Percentiles rank a stretch among this genome's conserved stretches.
Conservation (phyloP, 2,888 invertebrate species). For the Brachylomia viminalis region DNA sequence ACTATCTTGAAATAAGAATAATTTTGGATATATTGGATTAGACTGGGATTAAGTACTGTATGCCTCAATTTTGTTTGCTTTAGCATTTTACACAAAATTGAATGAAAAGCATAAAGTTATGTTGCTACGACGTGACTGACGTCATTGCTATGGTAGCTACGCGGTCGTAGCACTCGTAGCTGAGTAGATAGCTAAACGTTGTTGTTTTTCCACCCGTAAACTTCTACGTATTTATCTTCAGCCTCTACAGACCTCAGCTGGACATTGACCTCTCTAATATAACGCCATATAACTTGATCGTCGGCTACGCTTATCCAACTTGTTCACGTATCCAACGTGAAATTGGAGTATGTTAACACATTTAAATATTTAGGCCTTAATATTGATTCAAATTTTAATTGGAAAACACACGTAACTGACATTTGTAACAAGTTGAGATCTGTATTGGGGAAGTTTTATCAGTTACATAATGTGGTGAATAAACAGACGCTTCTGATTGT, state of each 20-base stretch:
- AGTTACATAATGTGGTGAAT: too few species aligned
- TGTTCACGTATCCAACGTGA: too few species aligned
- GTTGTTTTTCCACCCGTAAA: neutral
- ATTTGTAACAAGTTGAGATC: too few species aligned
- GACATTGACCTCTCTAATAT: neutral
- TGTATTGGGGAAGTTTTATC: too few species aligned
- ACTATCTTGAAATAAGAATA: neutral
- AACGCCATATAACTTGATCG: neutral
- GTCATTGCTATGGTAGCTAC: slow-evolving; percentile 3
- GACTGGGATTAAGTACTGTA: neutral
- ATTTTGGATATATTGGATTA: neutral
- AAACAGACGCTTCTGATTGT: too few species aligned
- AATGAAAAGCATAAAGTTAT: neutral
- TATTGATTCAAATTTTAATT: too few species aligned
- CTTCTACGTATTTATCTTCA: neutral
- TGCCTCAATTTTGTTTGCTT: too few species aligned
- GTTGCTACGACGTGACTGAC: neutral
- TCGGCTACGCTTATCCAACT: too few species aligned
- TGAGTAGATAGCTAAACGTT: neutral
- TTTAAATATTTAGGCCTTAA: too few species aligned
- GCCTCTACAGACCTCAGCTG: neutral
- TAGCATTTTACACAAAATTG: neutral
- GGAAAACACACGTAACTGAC: too few species aligned
- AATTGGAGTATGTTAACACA: too few species aligned
- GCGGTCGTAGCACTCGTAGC: neutral